A percentile compares a stretch with the other conserved stretches of the same genome.
These are phyloP conservation scores for Latrodectus geometricus DNA, from an alignment of 1,140 invertebrate genomes.

Conservation along the genomic window DNA sequence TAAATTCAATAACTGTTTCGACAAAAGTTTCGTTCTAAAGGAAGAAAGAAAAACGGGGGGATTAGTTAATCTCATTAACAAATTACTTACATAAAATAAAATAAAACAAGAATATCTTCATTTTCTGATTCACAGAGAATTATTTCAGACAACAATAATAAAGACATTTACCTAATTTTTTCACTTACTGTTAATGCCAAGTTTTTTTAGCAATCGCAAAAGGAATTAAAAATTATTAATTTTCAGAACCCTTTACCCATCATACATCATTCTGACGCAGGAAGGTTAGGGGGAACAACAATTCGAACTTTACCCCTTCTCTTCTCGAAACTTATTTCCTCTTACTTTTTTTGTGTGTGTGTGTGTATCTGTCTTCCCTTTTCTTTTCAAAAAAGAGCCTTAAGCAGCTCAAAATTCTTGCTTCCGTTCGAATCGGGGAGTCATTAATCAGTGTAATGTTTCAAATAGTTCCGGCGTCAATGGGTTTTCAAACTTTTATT, in stretches of 20 bases:
- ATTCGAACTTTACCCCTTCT: neutral
- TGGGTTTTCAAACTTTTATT: neutral
- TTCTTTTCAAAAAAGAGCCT: neutral
- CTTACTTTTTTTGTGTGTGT: neutral
- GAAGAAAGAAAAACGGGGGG: no score
- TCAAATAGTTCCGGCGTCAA: slow-evolving; percentile 15
- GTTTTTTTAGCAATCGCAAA: no score
- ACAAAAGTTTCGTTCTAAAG: no score
- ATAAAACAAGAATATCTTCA: no score
- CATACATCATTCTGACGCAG: slow-evolving; percentile 30
- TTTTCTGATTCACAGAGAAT: no score
- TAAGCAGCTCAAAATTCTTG: slow-evolving; percentile 6
- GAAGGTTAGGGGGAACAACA: neutral
- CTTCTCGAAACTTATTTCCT: slow-evolving; percentile 22
- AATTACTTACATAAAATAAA: no score
- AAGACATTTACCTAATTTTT: no score
- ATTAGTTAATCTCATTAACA: no score
- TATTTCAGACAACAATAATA: no score
- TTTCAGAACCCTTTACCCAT: neutral
- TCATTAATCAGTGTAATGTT: slow-evolving; percentile 41
- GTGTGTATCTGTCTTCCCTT: neutral
- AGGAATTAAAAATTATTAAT: neutral
- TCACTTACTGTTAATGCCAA: no score
- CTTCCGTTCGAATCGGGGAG: slow-evolving; percentile 29
- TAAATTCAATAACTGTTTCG: no score